Base-by-base conservation (phyloP, 2,797 vertebrate genomes). In the Notolabrus celidotus region DNA sequence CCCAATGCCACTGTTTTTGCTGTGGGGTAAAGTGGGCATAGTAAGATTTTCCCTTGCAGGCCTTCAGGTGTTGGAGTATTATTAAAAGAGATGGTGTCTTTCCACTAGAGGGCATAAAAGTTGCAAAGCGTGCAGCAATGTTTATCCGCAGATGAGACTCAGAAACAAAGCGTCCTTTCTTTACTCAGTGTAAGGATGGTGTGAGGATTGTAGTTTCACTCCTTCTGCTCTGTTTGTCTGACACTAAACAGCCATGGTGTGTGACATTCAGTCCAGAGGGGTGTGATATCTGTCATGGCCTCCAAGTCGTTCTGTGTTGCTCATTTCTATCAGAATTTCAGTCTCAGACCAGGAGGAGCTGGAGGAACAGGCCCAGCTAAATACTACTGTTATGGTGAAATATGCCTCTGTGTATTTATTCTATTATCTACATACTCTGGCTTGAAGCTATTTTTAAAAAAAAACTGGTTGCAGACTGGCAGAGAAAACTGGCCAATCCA, bases 41-140 rank as follows among this genome's bases (percentile, higher is more conserved):
- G n/a, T n/a, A n/a, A n/a, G n/a, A n/a, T n/a, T n/a, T n/a, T n/a
- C n/a, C n/a, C 34, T 36, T 11, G 29, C 9, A 9, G 29, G 29
- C 9, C 4, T 9, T 9, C 33, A 8, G 3, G 29, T 9, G 4
- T 9, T 9, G 33, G n/a, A n/a, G n/a, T n/a, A n/a, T 42, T n/a
- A 19, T 0, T 2, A 6, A n/a, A 2, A 27, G 8, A 3, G 0
- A 1, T 17, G 12, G 1, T 22, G 34, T 41, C 68, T 0, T 55
- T 63, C 76, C 86, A 83, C 71, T 54, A 86, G 86, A 73, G 77
- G 87, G 82, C 29, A 27, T 10, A 64, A 51, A 34, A 36, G 36
- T 5, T 34, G 45, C 33, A 61, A 45, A 53, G 57, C 20, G 4
- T 27, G 3, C 22, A 31, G 8, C 16, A 31, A 38, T 20, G 23